Evolutionary conservation across 2,888 invertebrate species (phyloP).

Genomic region (Muscina levida): DNA sequence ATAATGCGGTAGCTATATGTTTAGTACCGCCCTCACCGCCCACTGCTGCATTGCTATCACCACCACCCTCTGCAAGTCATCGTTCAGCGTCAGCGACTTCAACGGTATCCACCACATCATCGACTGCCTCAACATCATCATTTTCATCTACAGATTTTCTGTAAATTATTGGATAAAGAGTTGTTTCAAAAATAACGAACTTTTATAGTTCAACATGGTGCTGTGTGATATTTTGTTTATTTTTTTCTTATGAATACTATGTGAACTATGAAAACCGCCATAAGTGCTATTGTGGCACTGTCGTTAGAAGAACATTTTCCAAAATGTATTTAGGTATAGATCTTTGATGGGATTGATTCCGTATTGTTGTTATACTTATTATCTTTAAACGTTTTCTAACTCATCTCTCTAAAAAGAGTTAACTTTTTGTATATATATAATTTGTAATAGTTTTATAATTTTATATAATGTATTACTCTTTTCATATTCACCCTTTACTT

Average conservation of each 20-base stretch:
- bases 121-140: slow-evolving; percentile 60
- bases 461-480: slow-evolving; percentile 27
- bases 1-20: slow-evolving; percentile 68
- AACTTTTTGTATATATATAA: slow-evolving; percentile 48
- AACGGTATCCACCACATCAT: slow-evolving; percentile 65
- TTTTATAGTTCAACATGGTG: slow-evolving; percentile 55
- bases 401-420: background rate
- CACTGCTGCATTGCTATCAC: slow-evolving; percentile 55
- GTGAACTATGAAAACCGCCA: slow-evolving; percentile 53
- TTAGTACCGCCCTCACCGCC: slow-evolving; percentile 70
- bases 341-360: slow-evolving; percentile 40
- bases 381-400: background rate
- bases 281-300: slow-evolving; percentile 48
- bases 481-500: background rate
- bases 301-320: slow-evolving; percentile 37
- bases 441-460: slow-evolving; percentile 12
- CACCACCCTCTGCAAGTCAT: slow-evolving; percentile 61
- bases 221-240: slow-evolving; percentile 56
- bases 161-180: slow-evolving; percentile 36
- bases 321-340: background rate
- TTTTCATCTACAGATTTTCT: slow-evolving; percentile 65
- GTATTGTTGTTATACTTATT: slow-evolving; percentile 49
- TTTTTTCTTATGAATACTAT: too few relatives aligned
- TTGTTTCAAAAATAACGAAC: slow-evolving; percentile 28
- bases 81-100: slow-evolving; percentile 69